A percentile compares a stretch with the other conserved stretches of the same genome.
phyloP scores from a whole-genome alignment of 2,888 invertebrate species.

The Drosophila paramelanica region DNA sequence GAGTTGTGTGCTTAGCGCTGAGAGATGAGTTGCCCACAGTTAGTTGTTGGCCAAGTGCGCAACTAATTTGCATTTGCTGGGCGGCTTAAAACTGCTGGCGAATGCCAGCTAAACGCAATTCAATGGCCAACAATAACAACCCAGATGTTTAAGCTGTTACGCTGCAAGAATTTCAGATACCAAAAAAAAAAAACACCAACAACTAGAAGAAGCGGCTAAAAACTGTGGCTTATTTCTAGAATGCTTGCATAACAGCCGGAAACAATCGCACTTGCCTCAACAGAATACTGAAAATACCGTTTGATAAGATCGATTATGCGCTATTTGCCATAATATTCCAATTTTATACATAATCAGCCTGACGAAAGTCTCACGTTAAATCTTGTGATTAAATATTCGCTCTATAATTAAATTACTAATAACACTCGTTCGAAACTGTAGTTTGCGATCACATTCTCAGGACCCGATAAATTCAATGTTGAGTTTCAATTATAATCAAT shows the following conservation, averaged over 20 bases:
- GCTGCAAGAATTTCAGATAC: constrained; percentile 39
- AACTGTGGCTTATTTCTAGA: constrained; percentile 26
- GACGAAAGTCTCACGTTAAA: too few species aligned
- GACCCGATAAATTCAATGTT: too few species aligned
- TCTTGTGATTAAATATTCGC: too few species aligned
- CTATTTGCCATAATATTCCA: neutral
- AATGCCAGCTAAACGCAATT: constrained; percentile 47
- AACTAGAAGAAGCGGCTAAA: constrained; percentile 4
- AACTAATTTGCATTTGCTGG: constrained; percentile 73
- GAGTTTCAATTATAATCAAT: too few species aligned
- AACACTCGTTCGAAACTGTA: too few species aligned
- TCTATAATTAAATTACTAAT: too few species aligned
- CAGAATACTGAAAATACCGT: neutral
- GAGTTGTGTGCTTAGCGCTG: constrained; percentile 19
- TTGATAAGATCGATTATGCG: neutral
- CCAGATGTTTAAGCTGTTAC: constrained; percentile 37
- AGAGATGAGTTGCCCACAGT: constrained; percentile 50
- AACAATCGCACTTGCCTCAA: constrained; percentile 20
- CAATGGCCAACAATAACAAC: constrained; percentile 45
- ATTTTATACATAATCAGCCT: neutral
- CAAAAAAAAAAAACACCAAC: neutral
- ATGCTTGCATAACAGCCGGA: constrained; percentile 37
- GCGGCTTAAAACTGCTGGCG: constrained; percentile 38
- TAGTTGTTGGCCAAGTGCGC: constrained; percentile 75
- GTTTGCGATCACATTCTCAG: too few species aligned